Evolutionary conservation across 2,797 vertebrate genomes (phyloP), one percentile per base, ranked within the genome.

Genomic region (Arrhamphus sclerolepis): DNA sequence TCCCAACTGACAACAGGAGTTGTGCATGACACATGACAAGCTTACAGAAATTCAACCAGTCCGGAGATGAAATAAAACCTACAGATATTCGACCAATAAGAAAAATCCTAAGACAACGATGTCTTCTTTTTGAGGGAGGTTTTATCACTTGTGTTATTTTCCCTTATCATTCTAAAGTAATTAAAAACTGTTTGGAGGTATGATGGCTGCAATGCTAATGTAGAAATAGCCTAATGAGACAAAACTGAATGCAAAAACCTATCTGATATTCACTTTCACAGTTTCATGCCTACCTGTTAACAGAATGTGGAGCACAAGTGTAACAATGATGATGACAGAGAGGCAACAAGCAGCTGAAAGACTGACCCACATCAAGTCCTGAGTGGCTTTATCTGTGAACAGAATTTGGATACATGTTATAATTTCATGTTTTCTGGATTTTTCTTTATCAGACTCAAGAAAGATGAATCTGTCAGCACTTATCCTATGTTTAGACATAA

Each of bases 201-300:
- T 11, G 7, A 13, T 11, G 31, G 31, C 3, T 34, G 8, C 31
- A 34, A 34, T 11, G 31, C 31, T 34, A 9, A 34, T 13, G 10
- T 34, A 34, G 10, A 9, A 11, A 4, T 9, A 3, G 5, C 34
- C 34, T 16, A 38, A 38, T 16, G 5, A 16, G 34, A 14, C 20
- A 46, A 14, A 6, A 42, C 1, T 18, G n/a, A 42, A 17, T 18
- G 6, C 3, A 26, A 18, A 22, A 1, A 44, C 1, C 1, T 10
- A 5, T 13, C 10, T 4, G 9, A 18, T 20, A 9, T 44, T 1
- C 19, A 9, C 2, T 28, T 10, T 41, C 1, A 0, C 34, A 20
- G 10, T n/a, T 55, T 43, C 26, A 1, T 11, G 60, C 78, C 0
- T 71, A 93, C 91, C 80, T 0, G 67, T 87, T 59, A 91, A 17